Conservation (phyloP, 2,888 invertebrate genomes). For the Abscondita cerata region DNA sequence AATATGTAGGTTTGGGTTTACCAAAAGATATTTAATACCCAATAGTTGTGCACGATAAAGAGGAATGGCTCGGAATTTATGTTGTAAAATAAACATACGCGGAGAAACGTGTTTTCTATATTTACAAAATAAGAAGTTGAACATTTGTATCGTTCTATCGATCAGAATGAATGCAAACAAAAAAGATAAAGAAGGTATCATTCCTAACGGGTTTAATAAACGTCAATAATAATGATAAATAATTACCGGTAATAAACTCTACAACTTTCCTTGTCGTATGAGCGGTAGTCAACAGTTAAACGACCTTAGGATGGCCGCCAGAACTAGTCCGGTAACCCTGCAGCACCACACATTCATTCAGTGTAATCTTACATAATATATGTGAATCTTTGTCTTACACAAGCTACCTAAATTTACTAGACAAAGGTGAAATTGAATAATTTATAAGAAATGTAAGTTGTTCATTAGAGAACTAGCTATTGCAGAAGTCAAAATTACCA, state of each 20-base stretch:
- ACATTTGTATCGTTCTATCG: too few relatives aligned
- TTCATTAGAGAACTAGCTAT: slow-evolving; percentile 41
- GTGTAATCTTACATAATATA: slow-evolving; percentile 23
- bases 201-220: slow-evolving; percentile 28
- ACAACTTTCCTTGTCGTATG: slow-evolving; percentile 34
- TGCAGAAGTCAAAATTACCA: slow-evolving; percentile 48
- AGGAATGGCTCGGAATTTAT: too few relatives aligned
- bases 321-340: slow-evolving; percentile 40
- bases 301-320: slow-evolving; percentile 41
- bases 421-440: slow-evolving; percentile 19
- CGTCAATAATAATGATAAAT: slow-evolving; percentile 42
- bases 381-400: slow-evolving; percentile 33
- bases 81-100: too few relatives aligned
- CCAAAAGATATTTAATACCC: too few relatives aligned
- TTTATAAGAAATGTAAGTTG: slow-evolving; percentile 41
- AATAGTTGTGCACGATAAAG: too few relatives aligned
- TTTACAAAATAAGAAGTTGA: too few relatives aligned
- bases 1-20: too few relatives aligned
- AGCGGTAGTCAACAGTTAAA: slow-evolving; percentile 42
- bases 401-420: slow-evolving; percentile 14
- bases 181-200: slow-evolving; percentile 7
- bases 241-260: slow-evolving; percentile 40
- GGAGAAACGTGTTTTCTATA: too few relatives aligned
- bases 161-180: slow-evolving; percentile 3
- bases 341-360: slow-evolving; percentile 14